A percentile compares a stretch with the other conserved stretches of the same genome.
phyloP scores from a whole-genome alignment of 2,113 vertebrate genomes.

The Ibidorhyncha struthersii region DNA sequence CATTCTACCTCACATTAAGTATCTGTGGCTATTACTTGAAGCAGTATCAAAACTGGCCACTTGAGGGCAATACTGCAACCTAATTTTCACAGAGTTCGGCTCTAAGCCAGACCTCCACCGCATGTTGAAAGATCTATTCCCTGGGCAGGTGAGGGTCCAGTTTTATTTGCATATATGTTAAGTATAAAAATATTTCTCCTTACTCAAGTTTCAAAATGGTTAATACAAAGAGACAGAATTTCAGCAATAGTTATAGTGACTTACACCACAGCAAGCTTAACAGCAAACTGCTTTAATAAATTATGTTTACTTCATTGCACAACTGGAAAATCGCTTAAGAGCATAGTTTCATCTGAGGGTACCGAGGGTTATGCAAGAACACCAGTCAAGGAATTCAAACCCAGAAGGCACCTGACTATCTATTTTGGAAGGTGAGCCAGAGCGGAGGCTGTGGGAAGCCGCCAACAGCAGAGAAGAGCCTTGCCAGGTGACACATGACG shows the following conservation, averaged over 20 bases:
- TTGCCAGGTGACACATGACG: background rate
- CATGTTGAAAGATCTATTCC: background rate
- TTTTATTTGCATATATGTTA: background rate
- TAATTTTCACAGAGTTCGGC: background rate
- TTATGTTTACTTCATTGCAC: background rate
- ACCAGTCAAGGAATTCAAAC: background rate
- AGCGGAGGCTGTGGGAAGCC: background rate
- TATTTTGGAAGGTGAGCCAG: background rate
- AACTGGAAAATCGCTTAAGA: background rate
- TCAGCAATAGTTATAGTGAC: background rate
- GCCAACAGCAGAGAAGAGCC: background rate
- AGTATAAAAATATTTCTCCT: background rate
- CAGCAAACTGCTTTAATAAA: background rate
- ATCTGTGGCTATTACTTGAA: background rate
- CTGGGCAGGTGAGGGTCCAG: background rate
- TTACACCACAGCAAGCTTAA: background rate
- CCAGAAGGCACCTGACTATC: background rate
- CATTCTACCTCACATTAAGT: background rate
- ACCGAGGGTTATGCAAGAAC: background rate
- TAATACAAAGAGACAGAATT: background rate
- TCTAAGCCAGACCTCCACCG: background rate
- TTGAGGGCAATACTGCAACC: constrained; percentile 68
- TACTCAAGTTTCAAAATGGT: background rate
- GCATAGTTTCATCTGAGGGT: background rate
- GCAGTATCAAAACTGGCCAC: constrained; percentile 38